phyloP scores from a whole-genome alignment of 1,140 invertebrate genomes.

The Zaprionus taronus region DNA sequence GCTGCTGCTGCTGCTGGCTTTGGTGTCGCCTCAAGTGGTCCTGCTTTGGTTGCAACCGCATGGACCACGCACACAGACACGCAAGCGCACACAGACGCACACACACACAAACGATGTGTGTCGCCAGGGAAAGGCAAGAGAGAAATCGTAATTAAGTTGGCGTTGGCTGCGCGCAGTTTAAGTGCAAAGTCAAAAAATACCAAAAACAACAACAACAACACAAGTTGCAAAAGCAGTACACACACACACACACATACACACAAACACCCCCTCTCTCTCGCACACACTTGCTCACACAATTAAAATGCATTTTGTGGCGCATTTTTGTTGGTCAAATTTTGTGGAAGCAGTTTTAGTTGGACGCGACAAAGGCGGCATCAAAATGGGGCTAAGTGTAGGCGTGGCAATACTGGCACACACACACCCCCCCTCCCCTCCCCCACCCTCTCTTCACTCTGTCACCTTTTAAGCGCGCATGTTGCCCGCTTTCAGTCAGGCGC shows the following conservation, averaged over 20 bases:
- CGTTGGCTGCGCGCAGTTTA: slow-evolving; percentile 63
- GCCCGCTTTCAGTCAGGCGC: slow-evolving; percentile 20
- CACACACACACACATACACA: slow-evolving; percentile 6
- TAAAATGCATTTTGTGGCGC: slow-evolving; percentile 44
- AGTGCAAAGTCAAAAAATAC: slow-evolving; percentile 43
- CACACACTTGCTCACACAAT: slow-evolving; percentile 23
- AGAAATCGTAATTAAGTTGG: slow-evolving; percentile 80
- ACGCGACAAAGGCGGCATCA: background rate
- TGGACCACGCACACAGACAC: slow-evolving; percentile 51
- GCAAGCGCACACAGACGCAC: slow-evolving; percentile 16
- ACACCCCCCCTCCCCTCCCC: background rate
- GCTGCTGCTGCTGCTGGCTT: slow-evolving; percentile 53
- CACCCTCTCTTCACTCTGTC: background rate
- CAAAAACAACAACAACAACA: slow-evolving; percentile 23
- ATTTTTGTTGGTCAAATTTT: slow-evolving; percentile 31
- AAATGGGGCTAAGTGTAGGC: background rate
- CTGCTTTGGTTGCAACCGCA: slow-evolving; percentile 79
- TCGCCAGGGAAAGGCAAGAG: slow-evolving; percentile 40
- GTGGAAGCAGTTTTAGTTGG: slow-evolving; percentile 1
- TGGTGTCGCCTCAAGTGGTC: slow-evolving; percentile 79
- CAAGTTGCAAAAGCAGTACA: slow-evolving; percentile 9
- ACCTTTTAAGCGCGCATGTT: slow-evolving; percentile 18
- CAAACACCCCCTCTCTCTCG: background rate
- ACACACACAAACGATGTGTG: slow-evolving; percentile 22
- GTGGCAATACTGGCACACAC: background rate